Base-by-base conservation (phyloP, 92 coral and sea anemone genomes). In the Heteractis magnifica region DNA sequence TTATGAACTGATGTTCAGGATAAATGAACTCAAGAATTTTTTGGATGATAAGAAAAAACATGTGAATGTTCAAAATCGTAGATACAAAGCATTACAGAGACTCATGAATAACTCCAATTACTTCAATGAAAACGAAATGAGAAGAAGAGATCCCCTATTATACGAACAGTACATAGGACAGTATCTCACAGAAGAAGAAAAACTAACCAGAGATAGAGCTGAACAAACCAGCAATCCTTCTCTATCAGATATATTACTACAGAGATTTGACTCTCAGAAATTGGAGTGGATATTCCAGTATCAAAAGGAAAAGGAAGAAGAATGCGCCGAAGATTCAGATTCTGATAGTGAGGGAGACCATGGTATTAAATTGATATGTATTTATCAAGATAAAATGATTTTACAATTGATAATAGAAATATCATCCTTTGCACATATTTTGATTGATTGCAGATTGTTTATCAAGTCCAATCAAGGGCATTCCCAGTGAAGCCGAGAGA, bases 101-200 rank as follows among this genome's bases (percentile, higher is more conserved):
- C 86, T 96, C 44, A 83, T 52, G 82, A 87, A 86, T 21, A 89
- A 85, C 59, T 74, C 93, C 20, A 90, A 87, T 88, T 96, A 85
- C 79, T 96, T 96, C 49, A 86, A 90, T 51, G 98, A 92, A 49
- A 88, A 86, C 53, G 91, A 92, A 56, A 94, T 96, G 98, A 75
- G 95, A 72, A 88, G 86, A 71, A 87, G 99, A 49, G 86, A 94
- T 52, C 99, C 99, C 3, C 79, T 91, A 51, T 84, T 96, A 34
- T 96, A 96, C 26, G 98, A 94, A 56, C 89, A 92, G 80, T 96
- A 94, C 26, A 86, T 96, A 13, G 99, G 99, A 1, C 99, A 94
- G 79, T 94, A 92, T 78, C 73, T 96, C 44, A 96, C 94, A 20
- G 98, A 90, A 18, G 93, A 94, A 48, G 98, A 94, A 76, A 92